These are phyloP conservation scores for Ganaspis sp. DNA, from an alignment of 1,140 invertebrate genomes.

Conservation along the genomic window DNA sequence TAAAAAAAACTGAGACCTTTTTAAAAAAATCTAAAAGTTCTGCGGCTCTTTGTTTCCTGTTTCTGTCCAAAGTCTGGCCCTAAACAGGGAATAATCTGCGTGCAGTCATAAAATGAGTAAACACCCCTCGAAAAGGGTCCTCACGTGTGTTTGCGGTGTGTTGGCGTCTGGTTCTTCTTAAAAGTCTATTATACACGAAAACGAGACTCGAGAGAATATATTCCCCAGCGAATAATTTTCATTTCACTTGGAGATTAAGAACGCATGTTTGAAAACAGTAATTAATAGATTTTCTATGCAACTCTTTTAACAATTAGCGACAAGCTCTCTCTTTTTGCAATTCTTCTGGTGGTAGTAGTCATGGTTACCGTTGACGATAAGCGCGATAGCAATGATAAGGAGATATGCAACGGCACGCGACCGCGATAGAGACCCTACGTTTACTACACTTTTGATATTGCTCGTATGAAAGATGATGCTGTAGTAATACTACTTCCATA, in stretches of 20 bases:
- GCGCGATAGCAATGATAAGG: slow-evolving; percentile 56
- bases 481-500: neutral
- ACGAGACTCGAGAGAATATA: neutral
- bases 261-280: neutral
- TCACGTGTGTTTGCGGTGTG: slow-evolving; percentile 35
- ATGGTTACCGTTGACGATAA: slow-evolving; percentile 46
- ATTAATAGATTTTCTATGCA: neutral
- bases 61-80: neutral
- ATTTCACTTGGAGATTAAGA: neutral
- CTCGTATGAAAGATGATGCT: slow-evolving; percentile 13
- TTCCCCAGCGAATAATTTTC: slow-evolving; percentile 5
- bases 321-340: neutral
- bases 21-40: neutral
- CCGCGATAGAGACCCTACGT: slow-evolving; percentile 43
- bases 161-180: slow-evolving; percentile 33
- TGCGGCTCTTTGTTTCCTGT: neutral
- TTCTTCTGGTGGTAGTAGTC: neutral
- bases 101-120: slow-evolving; percentile 53
- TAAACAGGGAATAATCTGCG: slow-evolving; percentile 34
- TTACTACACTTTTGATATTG: neutral
- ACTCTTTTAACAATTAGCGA: neutral
- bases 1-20: too few species aligned
- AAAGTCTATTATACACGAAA: slow-evolving; percentile 30
- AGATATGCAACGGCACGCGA: slow-evolving; percentile 63
- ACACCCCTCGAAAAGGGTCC: slow-evolving; percentile 37